These are phyloP conservation scores for Lapara coniferarum DNA, from an alignment of 2,888 invertebrate genomes.

Conservation along the genomic window DNA sequence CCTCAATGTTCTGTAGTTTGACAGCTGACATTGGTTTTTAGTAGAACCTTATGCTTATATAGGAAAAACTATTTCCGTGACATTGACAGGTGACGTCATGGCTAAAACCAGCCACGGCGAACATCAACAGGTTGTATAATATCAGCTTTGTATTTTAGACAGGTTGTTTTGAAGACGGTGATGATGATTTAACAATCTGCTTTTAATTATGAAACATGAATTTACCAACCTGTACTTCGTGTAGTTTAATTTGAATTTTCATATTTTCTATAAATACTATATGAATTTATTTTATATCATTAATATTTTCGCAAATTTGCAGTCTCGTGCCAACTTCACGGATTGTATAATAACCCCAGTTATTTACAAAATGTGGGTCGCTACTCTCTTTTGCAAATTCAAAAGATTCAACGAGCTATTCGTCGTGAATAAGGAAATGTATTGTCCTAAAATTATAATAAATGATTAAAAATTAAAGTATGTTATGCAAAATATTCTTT, in stretches of 20 bases:
- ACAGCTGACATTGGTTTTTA: too few relatives aligned
- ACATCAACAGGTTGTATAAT: too few relatives aligned
- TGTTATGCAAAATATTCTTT: too few relatives aligned
- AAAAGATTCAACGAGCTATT: neutral
- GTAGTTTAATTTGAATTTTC: too few relatives aligned
- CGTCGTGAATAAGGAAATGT: neutral
- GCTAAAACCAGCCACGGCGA: too few relatives aligned
- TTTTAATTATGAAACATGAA: too few relatives aligned
- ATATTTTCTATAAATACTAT: neutral
- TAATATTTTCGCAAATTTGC: neutral
- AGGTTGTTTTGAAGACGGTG: neutral
- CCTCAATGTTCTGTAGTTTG: too few relatives aligned
- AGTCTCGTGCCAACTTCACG: slow-evolving; percentile 8
- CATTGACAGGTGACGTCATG: too few relatives aligned
- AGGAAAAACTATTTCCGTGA: too few relatives aligned
- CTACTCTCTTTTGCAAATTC: neutral
- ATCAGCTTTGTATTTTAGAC: too few relatives aligned
- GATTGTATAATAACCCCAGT: neutral
- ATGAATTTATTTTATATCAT: neutral
- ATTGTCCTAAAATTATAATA: neutral
- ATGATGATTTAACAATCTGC: neutral
- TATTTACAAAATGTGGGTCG: neutral
- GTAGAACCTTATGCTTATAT: too few relatives aligned
- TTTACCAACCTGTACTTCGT: too few relatives aligned
- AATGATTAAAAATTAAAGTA: neutral